Conservation (phyloP, 2,797 vertebrate species). For the Anguilla megastoma region DNA sequence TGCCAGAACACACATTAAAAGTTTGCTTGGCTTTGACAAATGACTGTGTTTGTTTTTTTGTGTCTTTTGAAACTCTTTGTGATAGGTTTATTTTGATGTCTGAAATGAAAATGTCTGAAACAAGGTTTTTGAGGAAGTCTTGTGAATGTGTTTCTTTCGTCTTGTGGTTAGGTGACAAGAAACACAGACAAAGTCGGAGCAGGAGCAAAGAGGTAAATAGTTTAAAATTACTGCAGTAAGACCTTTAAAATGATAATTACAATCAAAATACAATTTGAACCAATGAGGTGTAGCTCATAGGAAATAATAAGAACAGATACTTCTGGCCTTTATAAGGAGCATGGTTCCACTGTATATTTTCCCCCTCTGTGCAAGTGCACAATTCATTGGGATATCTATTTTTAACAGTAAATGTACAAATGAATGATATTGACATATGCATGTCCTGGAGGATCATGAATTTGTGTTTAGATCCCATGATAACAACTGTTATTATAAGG, state of each 20-base stretch:
- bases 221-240: slow-evolving; percentile 71
- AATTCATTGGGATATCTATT: not conserved
- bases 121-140: not conserved
- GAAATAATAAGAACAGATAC: not conserved
- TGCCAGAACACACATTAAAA: not conserved
- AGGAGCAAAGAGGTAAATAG: slow-evolving; percentile 99
- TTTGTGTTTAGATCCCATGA: slow-evolving; percentile 98
- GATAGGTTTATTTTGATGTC: not conserved
- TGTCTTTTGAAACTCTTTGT: not conserved
- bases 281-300: not conserved
- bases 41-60: not conserved
- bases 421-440: not conserved
- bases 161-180: slow-evolving; percentile 79
- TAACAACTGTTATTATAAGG: slow-evolving; percentile 99
- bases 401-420: not conserved
- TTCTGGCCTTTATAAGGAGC: not conserved
- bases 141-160: not conserved
- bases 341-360: not conserved
- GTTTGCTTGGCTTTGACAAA: not conserved
- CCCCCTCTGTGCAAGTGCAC: not conserved
- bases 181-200: slow-evolving; percentile 91
- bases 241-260: slow-evolving; percentile 49
- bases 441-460: slow-evolving; percentile 59
- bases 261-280: not conserved
- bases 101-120: not conserved